phyloP scores from a whole-genome alignment of 2,113 vertebrate species.

The Microcebus jonahi region DNA sequence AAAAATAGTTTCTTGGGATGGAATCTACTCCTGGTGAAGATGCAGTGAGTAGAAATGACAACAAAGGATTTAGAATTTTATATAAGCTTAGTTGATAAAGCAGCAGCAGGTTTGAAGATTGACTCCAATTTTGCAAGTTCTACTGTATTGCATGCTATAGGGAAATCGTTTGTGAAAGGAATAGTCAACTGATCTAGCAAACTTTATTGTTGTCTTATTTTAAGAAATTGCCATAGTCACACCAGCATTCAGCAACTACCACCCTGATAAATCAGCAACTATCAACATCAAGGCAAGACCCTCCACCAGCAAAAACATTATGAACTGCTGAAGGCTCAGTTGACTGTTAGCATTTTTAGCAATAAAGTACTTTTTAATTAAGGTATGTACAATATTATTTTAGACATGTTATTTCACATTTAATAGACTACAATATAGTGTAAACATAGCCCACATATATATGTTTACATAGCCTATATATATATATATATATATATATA shows the following conservation, averaged over 20 bases:
- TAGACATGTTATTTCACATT: not conserved
- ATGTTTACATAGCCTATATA: too few relatives aligned
- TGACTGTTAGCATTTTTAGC: not conserved
- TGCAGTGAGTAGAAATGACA: not conserved
- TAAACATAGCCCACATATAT: not conserved
- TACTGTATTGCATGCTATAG: not conserved
- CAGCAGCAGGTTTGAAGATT: not conserved
- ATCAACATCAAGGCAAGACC: not conserved
- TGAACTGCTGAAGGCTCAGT: not conserved
- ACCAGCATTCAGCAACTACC: not conserved
- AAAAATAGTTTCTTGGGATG: not conserved
- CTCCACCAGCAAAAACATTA: not conserved
- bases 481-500: too few relatives aligned
- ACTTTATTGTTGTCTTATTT: not conserved
- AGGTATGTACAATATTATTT: not conserved
- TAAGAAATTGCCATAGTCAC: not conserved
- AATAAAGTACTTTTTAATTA: not conserved
- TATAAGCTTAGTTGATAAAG: not conserved
- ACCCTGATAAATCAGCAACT: not conserved
- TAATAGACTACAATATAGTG: not conserved
- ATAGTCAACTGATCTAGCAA: not conserved
- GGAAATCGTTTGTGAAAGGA: not conserved
- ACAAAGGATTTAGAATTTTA: not conserved
- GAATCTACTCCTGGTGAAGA: not conserved
- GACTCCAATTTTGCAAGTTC: not conserved